Base-by-base conservation (phyloP, 1,140 invertebrate species). In the Orius insidiosus region DNA sequence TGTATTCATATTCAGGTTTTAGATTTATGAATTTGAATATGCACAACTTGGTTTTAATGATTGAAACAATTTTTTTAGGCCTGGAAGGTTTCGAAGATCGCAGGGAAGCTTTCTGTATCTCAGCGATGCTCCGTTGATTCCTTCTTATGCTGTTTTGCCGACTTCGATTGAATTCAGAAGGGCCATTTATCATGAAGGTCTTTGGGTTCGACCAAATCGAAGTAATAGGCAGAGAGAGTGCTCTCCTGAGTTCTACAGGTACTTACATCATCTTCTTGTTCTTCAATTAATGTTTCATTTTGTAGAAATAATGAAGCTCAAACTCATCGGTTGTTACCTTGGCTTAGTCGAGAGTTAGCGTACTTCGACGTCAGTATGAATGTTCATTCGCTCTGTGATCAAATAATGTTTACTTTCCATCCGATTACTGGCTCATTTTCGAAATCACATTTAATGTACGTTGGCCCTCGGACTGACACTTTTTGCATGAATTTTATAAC, bases 401-500 rank as follows among this genome's bases (percentile, higher is more conserved):
- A 75, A 10, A 83, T 92, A 36, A 61, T 81, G 52, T 57, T 76
- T 90, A 18, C 68, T 68, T 9, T 62, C 67, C 72, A 74, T 57
- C 71, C 78, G 51, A 87, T 94, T 48, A 68, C 71, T 43, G 84
- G 82, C 40, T 54, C 63, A 5, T 47, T 90, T 95, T 62, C 70
- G 71, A 14, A 68, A 71, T 24, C 56, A 68, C 1, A 54, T 84
- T 58, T 63, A 1, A 60, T 68, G 2, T 74, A 72, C 56, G 65
- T 80, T 30, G 69, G 69, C 10, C 59, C 63, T 10, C 67, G 71
- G 47, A 78, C 77, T 0, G 70, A 74, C 48, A 90, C 59, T 95
- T 96, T 63, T 69, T 87, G 32, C 86, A 93, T 56, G 90, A 96
- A 59, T 72, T 95, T 48, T 77, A 79, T 51, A 76, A 74, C 88